phyloP scores from a whole-genome alignment of 2,888 invertebrate genomes.

The Melanotus villosus region DNA sequence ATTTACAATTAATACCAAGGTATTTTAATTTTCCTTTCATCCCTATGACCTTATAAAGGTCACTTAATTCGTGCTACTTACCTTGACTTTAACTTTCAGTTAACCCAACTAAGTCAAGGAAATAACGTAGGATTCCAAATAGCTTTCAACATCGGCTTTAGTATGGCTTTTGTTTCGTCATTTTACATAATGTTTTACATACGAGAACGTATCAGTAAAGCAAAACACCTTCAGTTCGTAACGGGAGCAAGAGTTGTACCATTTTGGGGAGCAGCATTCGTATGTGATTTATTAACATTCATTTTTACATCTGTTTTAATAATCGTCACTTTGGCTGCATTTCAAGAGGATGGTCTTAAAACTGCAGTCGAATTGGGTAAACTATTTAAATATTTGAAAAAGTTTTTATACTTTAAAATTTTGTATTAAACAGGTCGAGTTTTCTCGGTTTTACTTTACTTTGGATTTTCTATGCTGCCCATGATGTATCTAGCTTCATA shows the following conservation, averaged over 20 bases:
- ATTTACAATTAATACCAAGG: slow-evolving; percentile 72
- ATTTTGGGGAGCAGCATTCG: slow-evolving; percentile 79
- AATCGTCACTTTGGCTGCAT: slow-evolving; percentile 74
- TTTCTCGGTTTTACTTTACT: slow-evolving; percentile 76
- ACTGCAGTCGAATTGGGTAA: slow-evolving; percentile 71
- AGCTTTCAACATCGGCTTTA: slow-evolving; percentile 80
- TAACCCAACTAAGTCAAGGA: slow-evolving; percentile 60
- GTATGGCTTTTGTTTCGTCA: slow-evolving; percentile 79
- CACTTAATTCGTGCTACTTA: background rate
- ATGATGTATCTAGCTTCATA: slow-evolving; percentile 80
- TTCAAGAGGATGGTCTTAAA: slow-evolving; percentile 76
- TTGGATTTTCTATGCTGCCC: slow-evolving; percentile 81
- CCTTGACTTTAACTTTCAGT: slow-evolving; percentile 15
- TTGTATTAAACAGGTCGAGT: slow-evolving; percentile 70
- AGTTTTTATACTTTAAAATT: background rate
- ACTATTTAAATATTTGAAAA: background rate
- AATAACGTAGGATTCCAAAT: slow-evolving; percentile 72
- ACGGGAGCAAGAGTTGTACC: slow-evolving; percentile 78
- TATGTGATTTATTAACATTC: slow-evolving; percentile 79
- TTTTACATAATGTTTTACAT: slow-evolving; percentile 76
- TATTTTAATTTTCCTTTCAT: slow-evolving; percentile 61
- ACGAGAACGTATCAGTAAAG: slow-evolving; percentile 78
- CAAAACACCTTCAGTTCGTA: slow-evolving; percentile 81
- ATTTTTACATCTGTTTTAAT: slow-evolving; percentile 72
- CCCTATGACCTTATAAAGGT: background rate